phyloP scores from a whole-genome alignment of 1,140 invertebrate species.

The Aphis craccivora region DNA sequence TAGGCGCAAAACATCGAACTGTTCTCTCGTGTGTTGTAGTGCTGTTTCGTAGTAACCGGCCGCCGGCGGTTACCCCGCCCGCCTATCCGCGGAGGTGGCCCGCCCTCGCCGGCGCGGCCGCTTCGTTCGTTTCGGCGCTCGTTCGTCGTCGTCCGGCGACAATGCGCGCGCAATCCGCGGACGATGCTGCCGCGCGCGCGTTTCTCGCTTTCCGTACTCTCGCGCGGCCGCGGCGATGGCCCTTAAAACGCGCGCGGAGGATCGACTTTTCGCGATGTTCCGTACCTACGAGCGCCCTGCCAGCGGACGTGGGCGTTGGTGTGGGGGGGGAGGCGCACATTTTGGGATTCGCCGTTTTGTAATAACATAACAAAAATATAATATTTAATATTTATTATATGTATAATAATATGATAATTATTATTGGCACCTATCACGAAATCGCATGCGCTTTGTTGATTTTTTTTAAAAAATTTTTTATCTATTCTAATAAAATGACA shows the following conservation, averaged over 20 bases:
- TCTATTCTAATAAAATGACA: background rate
- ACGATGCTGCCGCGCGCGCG: background rate
- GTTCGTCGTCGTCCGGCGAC: background rate
- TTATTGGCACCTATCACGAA: no score
- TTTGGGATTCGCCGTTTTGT: background rate
- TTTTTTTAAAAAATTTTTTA: no score
- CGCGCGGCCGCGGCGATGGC: background rate
- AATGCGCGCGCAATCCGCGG: background rate
- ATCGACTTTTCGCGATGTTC: background rate
- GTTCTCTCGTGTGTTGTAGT: background rate
- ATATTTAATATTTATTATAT: no score
- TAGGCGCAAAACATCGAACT: constrained; percentile 48
- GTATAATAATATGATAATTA: no score
- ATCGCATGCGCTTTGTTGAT: background rate
- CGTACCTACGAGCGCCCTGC: background rate
- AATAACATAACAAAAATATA: background rate
- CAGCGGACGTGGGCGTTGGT: background rate
- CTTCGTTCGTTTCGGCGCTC: background rate
- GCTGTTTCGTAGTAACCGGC: background rate
- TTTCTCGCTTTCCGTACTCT: background rate
- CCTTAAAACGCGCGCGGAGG: background rate
- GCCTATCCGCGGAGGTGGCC: background rate
- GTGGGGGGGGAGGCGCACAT: background rate
- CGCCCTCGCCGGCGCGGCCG: background rate
- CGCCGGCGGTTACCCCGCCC: background rate